Evolutionary conservation across 2,113 vertebrate genomes (phyloP).

Genomic region (Muntiacus muntjak): DNA sequence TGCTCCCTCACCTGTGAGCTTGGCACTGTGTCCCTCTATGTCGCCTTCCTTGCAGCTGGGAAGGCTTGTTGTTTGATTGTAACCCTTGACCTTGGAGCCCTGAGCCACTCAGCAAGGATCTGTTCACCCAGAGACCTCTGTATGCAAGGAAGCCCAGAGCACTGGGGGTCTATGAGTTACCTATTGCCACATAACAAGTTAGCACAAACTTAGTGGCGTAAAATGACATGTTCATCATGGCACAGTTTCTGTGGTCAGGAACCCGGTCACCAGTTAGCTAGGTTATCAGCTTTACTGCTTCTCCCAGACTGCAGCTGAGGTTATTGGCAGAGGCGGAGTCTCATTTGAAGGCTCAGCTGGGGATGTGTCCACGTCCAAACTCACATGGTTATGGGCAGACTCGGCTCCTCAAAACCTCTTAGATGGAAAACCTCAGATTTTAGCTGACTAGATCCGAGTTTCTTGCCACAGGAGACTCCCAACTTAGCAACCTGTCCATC

Average conservation of each 20-base stretch:
- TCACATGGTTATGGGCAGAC: neutral
- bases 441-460: neutral
- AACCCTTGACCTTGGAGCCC: neutral
- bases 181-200: fast-evolving
- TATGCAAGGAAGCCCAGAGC: neutral
- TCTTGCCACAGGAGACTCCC: neutral
- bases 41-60: neutral
- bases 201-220: fast-evolving
- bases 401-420: neutral
- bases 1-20: neutral
- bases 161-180: fast-evolving
- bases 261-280: fast-evolving
- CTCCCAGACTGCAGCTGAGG: fast-evolving
- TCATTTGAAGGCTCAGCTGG: neutral
- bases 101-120: neutral
- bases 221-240: fast-evolving
- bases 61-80: no score
- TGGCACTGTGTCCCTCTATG: neutral
- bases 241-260: neutral
- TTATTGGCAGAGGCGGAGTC: neutral
- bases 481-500: neutral
- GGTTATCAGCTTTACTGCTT: neutral
- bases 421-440: neutral
- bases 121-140: neutral
- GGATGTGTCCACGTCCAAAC: neutral